Evolutionary conservation across 2,888 invertebrate species (phyloP).

Genomic region (Pristionchus exspectatus): DNA sequence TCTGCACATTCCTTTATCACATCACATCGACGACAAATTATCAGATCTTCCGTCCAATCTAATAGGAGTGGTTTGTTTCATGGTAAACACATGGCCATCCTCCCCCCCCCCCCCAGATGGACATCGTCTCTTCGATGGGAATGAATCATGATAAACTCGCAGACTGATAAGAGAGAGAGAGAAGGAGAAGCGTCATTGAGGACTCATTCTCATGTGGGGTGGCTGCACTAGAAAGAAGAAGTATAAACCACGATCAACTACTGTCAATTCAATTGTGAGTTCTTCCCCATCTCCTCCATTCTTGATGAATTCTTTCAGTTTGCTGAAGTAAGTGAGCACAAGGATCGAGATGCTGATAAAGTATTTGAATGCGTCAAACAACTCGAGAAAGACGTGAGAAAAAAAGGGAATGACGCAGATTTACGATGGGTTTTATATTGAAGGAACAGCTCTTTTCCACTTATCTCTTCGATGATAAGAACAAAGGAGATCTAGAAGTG

Average conservation of each 20-base stretch:
- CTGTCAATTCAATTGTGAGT: conserved; percentile 44
- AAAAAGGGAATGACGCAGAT: background rate
- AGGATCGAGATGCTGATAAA: conserved; percentile 1
- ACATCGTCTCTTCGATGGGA: background rate
- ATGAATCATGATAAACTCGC: conserved; percentile 40
- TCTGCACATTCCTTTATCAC: too few species aligned
- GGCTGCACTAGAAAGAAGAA: conserved; percentile 49
- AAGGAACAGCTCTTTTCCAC: conserved; percentile 44
- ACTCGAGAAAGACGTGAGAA: conserved; percentile 25
- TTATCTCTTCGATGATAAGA: conserved; percentile 41
- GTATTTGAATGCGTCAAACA: conserved; percentile 42
- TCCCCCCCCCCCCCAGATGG: background rate
- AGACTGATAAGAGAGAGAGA: conserved; percentile 28
- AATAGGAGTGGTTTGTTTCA: background rate
- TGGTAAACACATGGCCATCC: background rate
- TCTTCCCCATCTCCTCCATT: background rate
- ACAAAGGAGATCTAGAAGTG: conserved; percentile 14
- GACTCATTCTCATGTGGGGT: conserved; percentile 18
- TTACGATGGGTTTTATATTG: background rate
- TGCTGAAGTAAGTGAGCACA: background rate
- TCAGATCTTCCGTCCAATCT: background rate
- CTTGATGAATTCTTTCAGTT: background rate
- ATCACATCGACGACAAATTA: too few species aligned
- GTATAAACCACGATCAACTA: background rate
- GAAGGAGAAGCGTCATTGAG: background rate